Evolutionary conservation across 2,797 vertebrate species (phyloP), one percentile per base, ranked within the genome.

Genomic region (Cuniculus paca): DNA sequence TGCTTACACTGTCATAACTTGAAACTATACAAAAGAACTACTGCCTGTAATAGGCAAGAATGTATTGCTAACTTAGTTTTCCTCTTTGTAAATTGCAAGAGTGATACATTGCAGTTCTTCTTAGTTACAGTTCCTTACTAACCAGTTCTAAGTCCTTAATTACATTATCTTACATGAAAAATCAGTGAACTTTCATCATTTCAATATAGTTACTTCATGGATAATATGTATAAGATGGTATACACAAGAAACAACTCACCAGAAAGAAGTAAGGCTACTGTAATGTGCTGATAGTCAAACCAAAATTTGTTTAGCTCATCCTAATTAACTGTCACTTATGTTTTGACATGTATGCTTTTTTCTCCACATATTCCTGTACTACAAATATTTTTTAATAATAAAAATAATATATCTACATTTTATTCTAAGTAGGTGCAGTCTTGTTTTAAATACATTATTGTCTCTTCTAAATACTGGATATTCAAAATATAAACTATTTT

Each of bases 171-270:
- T 74, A 2, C 24, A 63, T 92, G 45, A 85, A 75, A 78, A 90
- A 68, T 52, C n/a, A 50, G n/a, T 75, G 36, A 63, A n/a, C 16
- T 95, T 22, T 61, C 61, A 68, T 90, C 61, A 68, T 87, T 94
- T 91, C 39, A 75, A 48, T 48, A 75, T 56, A 36, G 0, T 48
- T 54, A 63, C 28, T 70, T 86, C 14, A 77, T 36, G 8, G 0
- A 58, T 82, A 88, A 6, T 52, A 56, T 65, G 5, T 68, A 0
- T 83, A 39, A 68, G 14, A 50, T 9, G 26, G 1, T 56, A 16
- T 34, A 58, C 83, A 6, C 6, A 91, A 85, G 48, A 36, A 22
- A 36, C 0, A 90, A n/a, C 31, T 88, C 12, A 56, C 3, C 4
- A 82, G 42, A 28, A 89, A 68, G 9, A 87, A 70, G 28, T 75